phyloP scores from a whole-genome alignment of 2,797 vertebrate genomes.

The Acanthurus lineatus region DNA sequence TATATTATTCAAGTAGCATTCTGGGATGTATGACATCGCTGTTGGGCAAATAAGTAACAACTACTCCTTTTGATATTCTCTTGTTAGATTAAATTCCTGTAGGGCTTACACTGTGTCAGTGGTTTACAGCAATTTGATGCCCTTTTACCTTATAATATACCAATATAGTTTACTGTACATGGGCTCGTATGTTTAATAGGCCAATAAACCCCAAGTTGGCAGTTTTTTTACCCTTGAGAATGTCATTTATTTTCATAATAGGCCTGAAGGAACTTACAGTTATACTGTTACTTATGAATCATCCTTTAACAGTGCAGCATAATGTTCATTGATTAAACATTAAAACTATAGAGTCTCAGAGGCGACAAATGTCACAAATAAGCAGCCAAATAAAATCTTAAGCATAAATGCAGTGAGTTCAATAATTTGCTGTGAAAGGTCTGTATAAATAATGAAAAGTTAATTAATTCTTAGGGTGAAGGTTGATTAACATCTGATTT shows the following conservation, averaged over 20 bases:
- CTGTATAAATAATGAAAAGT: not conserved
- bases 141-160: not conserved
- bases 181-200: not conserved
- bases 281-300: not conserved
- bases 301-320: not conserved
- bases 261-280: not conserved
- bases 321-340: not conserved
- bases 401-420: not conserved
- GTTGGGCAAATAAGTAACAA: too few relatives aligned
- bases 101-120: too few relatives aligned
- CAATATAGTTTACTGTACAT: not conserved
- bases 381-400: not conserved
- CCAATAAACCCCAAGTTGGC: not conserved
- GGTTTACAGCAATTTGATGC: too few relatives aligned
- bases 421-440: not conserved
- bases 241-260: slow-evolving; percentile 13
- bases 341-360: not conserved
- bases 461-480: not conserved
- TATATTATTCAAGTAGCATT: too few relatives aligned
- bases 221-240: not conserved
- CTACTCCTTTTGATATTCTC: too few relatives aligned
- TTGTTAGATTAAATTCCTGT: too few relatives aligned
- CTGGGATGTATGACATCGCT: too few relatives aligned
- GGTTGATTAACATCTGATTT: not conserved
- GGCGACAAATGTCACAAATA: not conserved